Percentiles rank a stretch among this genome's conserved stretches.
Conservation (phyloP, 2,113 vertebrate species). For the Pedetes capensis region DNA sequence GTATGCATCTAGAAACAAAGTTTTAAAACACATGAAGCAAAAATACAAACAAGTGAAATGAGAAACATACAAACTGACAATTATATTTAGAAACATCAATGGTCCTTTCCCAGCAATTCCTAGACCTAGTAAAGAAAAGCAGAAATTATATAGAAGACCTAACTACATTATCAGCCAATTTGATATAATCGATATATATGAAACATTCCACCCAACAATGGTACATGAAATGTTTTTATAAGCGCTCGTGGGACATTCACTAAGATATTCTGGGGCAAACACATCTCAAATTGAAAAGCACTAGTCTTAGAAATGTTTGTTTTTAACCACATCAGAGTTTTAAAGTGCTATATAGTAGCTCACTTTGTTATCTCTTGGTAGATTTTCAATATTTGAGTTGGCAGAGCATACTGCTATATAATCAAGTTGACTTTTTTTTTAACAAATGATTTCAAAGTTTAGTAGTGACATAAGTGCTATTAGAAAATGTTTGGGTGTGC, state of each 20-base stretch:
- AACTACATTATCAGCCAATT: not conserved
- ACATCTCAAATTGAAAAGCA: slow-evolving; percentile 20
- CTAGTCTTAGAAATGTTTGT: not conserved
- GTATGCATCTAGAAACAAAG: not conserved
- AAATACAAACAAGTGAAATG: not conserved
- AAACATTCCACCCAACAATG: not conserved
- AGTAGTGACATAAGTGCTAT: not conserved
- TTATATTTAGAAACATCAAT: not conserved
- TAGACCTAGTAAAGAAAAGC: not conserved
- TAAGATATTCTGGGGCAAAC: not conserved
- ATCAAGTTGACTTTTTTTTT: too few relatives aligned
- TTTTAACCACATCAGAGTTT: not conserved
- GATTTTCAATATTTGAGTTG: slow-evolving; percentile 2
- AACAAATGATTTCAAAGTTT: slow-evolving; percentile 6
- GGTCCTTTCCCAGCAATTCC: not conserved
- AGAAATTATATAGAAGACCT: not conserved
- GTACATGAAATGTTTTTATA: not conserved
- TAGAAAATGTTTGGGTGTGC: not conserved
- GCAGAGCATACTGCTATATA: not conserved
- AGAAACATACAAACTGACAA: not conserved
- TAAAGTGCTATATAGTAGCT: not conserved
- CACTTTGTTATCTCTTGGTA: not conserved
- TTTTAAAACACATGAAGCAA: not conserved
- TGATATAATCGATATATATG: not conserved
- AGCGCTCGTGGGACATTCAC: not conserved